A percentile compares a stretch with the other conserved stretches of the same genome.
Evolutionary conservation across 2,113 vertebrate genomes (phyloP).

Genomic region (Hydropotes inermis): DNA sequence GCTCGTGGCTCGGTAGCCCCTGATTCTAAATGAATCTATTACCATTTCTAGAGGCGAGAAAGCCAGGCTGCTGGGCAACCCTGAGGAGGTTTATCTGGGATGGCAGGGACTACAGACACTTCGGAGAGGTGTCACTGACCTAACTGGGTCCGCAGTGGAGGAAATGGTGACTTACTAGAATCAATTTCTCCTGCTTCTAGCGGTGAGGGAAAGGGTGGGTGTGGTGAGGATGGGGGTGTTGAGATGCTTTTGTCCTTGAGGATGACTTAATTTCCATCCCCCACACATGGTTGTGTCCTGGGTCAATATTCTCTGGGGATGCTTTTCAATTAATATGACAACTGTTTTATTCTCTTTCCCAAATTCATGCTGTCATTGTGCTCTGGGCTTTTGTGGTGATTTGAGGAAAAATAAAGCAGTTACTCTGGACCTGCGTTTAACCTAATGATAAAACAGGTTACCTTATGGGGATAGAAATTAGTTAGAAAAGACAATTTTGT

Average conservation of each 20-base stretch:
- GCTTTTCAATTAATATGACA: neutral
- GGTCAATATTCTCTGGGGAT: neutral
- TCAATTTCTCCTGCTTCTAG: neutral
- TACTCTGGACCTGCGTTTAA: neutral
- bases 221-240: neutral
- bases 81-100: conserved; percentile 77
- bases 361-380: neutral
- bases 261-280: neutral
- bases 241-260: neutral
- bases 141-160: neutral
- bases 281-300: accelerated
- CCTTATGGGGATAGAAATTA: neutral
- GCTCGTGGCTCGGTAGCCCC: conserved; percentile 77
- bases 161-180: neutral
- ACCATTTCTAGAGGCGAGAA: conserved; percentile 84
- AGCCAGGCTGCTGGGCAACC: conserved; percentile 89
- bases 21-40: conserved; percentile 87
- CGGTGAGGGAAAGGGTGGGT: neutral
- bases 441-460: neutral
- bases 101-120: conserved; percentile 75
- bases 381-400: neutral
- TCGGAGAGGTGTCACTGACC: conserved; percentile 38
- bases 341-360: neutral
- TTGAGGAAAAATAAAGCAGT: neutral
- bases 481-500: neutral